A percentile compares a stretch with the other conserved stretches of the same genome.
Conservation (phyloP, 1,140 invertebrate genomes). For the Probaryconus sp. region DNA sequence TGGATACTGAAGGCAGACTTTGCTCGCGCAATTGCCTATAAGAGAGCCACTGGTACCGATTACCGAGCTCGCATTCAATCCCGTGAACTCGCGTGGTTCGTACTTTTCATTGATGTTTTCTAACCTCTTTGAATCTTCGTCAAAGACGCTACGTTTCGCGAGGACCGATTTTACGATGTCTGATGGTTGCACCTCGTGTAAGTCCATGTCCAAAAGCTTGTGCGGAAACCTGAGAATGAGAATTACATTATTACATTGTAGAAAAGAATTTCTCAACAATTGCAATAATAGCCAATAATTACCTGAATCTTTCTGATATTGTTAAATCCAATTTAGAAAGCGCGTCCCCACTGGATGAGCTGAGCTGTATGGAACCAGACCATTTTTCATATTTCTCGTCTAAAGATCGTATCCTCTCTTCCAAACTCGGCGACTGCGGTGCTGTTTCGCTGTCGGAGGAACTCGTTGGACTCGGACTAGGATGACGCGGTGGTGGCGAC, state of each 20-base stretch:
- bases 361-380: conserved; percentile 83
- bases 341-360: conserved; percentile 80
- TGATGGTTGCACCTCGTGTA: conserved; percentile 90
- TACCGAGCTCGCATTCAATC: conserved; percentile 70
- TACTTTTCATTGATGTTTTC: conserved; percentile 94
- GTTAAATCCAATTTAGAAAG: conserved; percentile 80
- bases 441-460: conserved; percentile 79
- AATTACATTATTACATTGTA: no score
- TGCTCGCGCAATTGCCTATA: conserved; percentile 69
- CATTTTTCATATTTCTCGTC: conserved; percentile 96
- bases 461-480: conserved; percentile 81
- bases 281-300: no score
- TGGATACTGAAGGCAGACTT: conserved; percentile 86
- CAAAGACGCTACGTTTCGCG: conserved; percentile 95
- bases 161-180: conserved; percentile 95
- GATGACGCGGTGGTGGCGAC: conserved; percentile 80
- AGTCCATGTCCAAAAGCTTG: conserved; percentile 85
- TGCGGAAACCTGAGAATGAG: conserved; percentile 79
- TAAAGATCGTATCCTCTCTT: conserved; percentile 91
- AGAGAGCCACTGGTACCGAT: conserved; percentile 60
- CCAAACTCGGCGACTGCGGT: conserved; percentile 84
- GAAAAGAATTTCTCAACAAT: not conserved
- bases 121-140: conserved; percentile 95
- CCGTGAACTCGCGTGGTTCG: conserved; percentile 84
- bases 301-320: conserved; percentile 78